Evolutionary conservation across 2,113 vertebrate species (phyloP), one percentile per base, ranked within the genome.

Genomic region (Corythornis madagascariensis): DNA sequence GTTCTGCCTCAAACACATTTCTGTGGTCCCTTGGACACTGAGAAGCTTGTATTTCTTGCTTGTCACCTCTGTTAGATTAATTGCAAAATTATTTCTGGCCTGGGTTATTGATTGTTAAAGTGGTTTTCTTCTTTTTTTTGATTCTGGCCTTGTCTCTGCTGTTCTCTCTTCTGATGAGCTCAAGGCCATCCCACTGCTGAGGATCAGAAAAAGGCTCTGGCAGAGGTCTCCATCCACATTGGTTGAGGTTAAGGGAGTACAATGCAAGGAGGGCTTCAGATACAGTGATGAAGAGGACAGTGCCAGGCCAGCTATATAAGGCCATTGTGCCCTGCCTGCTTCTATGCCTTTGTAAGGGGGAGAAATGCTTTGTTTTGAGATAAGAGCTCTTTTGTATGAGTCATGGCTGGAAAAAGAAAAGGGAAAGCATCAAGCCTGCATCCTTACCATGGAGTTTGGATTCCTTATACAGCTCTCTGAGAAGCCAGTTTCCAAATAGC

Each of bases 401-500:
- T 95, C 96, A 92, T 16, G 35, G 45, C 83, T 81, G 16, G 5
- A 52, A 52, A 52, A 52, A 14, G 89, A 86, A 92, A 88, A 67
- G 67, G 76, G 40, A 77, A 77, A 85, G 56, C 79, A 60, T 55
- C 65, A 28, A 88, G 84, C 29, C 57, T 35, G n/a, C 52, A 45
- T 75, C 89, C 79, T 61, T 64, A 11, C 83, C 52, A 26, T 4
- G 55, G 89, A 22, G 71, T 90, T 90, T 60, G 74, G 91, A 85
- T 93, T 96, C 95, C 92, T 95, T 88, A 87, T 84, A 89, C 89
- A 76, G 94, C 78, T 38, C 83, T 81, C 78, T 12, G 61, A 76
- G 90, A 95, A 94, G 95, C 38, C 4, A 12, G 88, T 93, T 97
- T 97, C 94, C 95, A 95, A 96, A 82, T 86, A 88, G 91, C 72